phyloP scores from a whole-genome alignment of 2,888 invertebrate genomes.

The Cryptocephalus moraei region DNA sequence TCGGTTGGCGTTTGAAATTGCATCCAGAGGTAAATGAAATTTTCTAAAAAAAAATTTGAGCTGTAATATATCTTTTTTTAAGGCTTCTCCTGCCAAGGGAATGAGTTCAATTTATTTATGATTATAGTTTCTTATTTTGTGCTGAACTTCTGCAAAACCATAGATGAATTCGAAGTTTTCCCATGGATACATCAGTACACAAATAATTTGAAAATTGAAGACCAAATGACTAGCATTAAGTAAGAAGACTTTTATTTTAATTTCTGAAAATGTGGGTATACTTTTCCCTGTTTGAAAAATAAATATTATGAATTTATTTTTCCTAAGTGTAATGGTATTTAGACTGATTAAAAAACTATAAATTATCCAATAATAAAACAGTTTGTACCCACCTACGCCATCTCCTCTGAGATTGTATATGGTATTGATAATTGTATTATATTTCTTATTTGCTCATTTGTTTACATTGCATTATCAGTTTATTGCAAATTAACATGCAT shows the following conservation, averaged over 20 bases:
- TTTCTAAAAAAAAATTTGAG: not conserved
- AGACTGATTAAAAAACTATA: no score
- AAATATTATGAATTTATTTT: no score
- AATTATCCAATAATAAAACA: no score
- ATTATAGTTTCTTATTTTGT: slow-evolving; percentile 93
- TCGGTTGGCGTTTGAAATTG: slow-evolving; percentile 88
- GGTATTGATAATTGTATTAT: no score
- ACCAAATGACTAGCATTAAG: slow-evolving; percentile 64
- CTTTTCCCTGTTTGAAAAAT: no score
- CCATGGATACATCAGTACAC: slow-evolving; percentile 95
- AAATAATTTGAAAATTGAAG: slow-evolving; percentile 72
- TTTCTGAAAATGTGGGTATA: not conserved
- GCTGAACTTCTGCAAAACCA: slow-evolving; percentile 68
- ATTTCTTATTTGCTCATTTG: not conserved
- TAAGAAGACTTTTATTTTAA: slow-evolving; percentile 11
- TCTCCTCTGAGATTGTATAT: no score
- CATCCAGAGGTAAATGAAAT: slow-evolving; percentile 42
- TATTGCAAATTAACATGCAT: not conserved
- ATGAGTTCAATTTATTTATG: slow-evolving; percentile 98
- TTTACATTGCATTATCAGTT: not conserved
- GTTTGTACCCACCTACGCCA: no score
- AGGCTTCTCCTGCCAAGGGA: slow-evolving; percentile 91
- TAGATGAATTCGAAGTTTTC: slow-evolving; percentile 71
- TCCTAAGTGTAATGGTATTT: no score
- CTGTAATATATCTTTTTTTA: not conserved